Percentiles rank a stretch among this genome's conserved stretches.
Evolutionary conservation across 2,797 vertebrate genomes (phyloP).

Genomic region (Austrolebias charrua): DNA sequence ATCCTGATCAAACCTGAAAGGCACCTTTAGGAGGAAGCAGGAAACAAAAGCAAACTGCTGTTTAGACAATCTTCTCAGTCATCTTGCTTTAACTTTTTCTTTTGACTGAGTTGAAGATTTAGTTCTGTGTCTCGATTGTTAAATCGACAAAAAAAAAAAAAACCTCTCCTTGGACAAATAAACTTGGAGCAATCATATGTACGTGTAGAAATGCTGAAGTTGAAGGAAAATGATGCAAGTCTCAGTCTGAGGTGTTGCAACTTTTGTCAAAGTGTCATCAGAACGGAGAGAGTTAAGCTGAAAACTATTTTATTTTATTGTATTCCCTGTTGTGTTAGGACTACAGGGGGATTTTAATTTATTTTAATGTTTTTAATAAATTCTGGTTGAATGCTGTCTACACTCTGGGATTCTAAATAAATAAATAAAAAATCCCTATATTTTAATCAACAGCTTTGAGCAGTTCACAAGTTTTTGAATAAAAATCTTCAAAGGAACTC

Average conservation of each 20-base stretch:
- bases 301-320: not conserved
- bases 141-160: not conserved
- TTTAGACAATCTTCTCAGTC: constrained; percentile 8
- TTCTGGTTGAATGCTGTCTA: too few species aligned
- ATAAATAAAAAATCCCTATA: not conserved
- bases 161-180: not conserved
- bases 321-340: too few species aligned
- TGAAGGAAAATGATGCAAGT: constrained; percentile 10
- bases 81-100: not conserved
- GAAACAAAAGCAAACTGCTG: constrained; percentile 31
- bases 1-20: constrained; percentile 60
- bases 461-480: too few species aligned
- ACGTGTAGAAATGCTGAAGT: not conserved
- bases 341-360: too few species aligned
- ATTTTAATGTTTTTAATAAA: too few species aligned
- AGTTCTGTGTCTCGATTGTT: constrained; percentile 9
- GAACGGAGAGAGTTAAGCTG: too few species aligned
- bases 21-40: constrained; percentile 45
- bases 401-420: not conserved
- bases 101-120: not conserved
- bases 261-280: constrained; percentile 6
- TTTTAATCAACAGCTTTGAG: not conserved
- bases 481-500: not conserved
- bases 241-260: constrained; percentile 13
- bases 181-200: not conserved